Conservation (phyloP, 2,888 invertebrate genomes). For the Selenia dentaria region DNA sequence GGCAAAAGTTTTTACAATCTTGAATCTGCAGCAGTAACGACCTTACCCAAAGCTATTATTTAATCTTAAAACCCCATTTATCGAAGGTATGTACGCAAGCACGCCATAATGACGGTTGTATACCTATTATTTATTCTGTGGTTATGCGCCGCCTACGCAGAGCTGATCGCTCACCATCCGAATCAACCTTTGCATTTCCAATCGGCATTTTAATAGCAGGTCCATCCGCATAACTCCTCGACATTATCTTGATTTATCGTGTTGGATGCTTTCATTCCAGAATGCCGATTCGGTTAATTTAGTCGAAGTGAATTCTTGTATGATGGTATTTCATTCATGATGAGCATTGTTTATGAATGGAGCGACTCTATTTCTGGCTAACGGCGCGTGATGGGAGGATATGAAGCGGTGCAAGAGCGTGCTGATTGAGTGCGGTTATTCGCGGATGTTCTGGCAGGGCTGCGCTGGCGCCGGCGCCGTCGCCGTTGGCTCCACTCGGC, state of each 20-base stretch:
- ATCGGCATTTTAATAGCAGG: conserved; percentile 70
- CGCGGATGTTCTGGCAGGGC: conserved; percentile 36
- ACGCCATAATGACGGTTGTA: conserved; percentile 21
- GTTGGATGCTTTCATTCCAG: conserved; percentile 57
- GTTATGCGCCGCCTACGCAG: conserved; percentile 49
- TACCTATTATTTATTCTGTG: too few species aligned
- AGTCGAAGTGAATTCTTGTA: conserved; percentile 53
- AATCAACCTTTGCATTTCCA: conserved; percentile 59
- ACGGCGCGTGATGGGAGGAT: conserved; percentile 65
- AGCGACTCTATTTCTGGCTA: conserved; percentile 65
- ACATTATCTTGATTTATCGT: conserved; percentile 75
- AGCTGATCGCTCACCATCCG: conserved; percentile 45
- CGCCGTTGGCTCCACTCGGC: neutral
- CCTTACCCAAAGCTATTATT: too few species aligned
- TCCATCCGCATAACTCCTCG: conserved; percentile 70
- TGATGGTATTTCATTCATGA: conserved; percentile 66
- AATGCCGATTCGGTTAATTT: conserved; percentile 63
- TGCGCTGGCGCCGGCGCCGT: neutral
- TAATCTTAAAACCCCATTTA: too few species aligned
- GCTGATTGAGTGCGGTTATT: conserved; percentile 57
- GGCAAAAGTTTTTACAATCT: too few species aligned
- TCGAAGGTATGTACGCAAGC: conserved; percentile 1
- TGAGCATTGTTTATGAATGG: conserved; percentile 73
- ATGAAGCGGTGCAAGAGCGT: conserved; percentile 51
- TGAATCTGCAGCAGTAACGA: too few species aligned